A percentile compares a stretch with the other conserved stretches of the same genome.
Evolutionary conservation across 2,113 vertebrate genomes (phyloP).

Genomic region (Salminus brasiliensis): DNA sequence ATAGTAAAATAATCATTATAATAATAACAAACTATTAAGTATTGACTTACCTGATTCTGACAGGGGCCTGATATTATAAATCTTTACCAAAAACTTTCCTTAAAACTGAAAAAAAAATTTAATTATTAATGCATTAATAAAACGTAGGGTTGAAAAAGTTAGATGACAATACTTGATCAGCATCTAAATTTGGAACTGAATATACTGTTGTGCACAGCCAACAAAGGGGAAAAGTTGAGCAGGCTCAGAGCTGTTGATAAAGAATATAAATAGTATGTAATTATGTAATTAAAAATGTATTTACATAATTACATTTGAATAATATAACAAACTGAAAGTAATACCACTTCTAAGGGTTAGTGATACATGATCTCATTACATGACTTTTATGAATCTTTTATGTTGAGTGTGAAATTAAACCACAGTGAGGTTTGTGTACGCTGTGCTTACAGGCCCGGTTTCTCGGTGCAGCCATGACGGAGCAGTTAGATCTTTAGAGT

Average conservation of each 20-base stretch:
- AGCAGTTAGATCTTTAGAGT: neutral
- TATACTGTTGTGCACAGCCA: neutral
- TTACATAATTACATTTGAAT: neutral
- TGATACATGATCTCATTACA: constrained; percentile 8
- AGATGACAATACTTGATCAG: too few species aligned
- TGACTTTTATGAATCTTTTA: neutral
- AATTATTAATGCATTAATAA: too few species aligned
- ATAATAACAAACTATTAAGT: too few species aligned
- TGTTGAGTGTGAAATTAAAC: neutral
- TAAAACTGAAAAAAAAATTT: too few species aligned
- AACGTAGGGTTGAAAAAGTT: too few species aligned
- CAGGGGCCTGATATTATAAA: too few species aligned
- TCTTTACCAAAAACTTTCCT: too few species aligned
- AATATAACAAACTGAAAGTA: neutral
- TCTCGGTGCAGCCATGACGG: neutral
- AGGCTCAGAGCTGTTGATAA: neutral
- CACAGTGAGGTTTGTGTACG: neutral
- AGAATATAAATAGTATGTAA: neutral
- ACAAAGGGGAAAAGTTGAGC: neutral
- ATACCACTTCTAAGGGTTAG: neutral
- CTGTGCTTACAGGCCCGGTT: neutral
- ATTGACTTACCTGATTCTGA: too few species aligned
- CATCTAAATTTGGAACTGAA: too few species aligned
- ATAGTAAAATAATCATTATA: too few species aligned
- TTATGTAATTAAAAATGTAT: neutral